phyloP scores from a whole-genome alignment of 2,113 vertebrate genomes.

The Poecilia latipinna region DNA sequence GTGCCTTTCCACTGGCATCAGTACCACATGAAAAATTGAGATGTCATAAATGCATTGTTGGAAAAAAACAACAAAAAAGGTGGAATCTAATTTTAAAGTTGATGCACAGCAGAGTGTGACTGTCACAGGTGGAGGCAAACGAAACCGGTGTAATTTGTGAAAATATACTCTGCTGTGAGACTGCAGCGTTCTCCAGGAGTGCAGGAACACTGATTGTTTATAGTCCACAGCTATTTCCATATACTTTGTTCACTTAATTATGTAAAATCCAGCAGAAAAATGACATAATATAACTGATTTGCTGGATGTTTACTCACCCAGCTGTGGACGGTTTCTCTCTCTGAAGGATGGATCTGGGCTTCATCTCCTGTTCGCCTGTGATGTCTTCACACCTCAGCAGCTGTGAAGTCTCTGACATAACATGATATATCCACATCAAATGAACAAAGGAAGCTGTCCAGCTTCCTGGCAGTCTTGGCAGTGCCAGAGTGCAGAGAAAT shows the following conservation, averaged over 20 bases:
- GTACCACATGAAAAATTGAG: background rate
- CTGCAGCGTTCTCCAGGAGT: background rate
- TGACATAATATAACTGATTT: background rate
- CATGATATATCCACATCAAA: background rate
- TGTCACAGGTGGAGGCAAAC: background rate
- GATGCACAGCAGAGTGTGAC: background rate
- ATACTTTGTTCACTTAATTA: constrained; percentile 6
- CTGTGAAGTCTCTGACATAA: constrained; percentile 2
- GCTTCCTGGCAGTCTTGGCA: background rate
- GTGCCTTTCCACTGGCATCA: background rate
- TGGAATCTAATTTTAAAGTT: background rate
- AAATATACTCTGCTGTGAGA: background rate
- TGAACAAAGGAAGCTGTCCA: constrained; percentile 1
- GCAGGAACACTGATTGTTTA: background rate
- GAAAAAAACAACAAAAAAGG: background rate
- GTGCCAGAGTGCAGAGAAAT: background rate
- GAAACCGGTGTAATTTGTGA: background rate
- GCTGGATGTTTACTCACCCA: constrained; percentile 1
- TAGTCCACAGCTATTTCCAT: constrained; percentile 2
- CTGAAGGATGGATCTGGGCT: background rate
- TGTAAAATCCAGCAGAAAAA: background rate
- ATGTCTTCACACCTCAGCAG: constrained; percentile 4
- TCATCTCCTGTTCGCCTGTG: background rate
- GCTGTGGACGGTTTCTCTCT: background rate
- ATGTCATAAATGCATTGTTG: background rate